phyloP scores from a whole-genome alignment of 2,113 vertebrate genomes.

The Anhinga anhinga region DNA sequence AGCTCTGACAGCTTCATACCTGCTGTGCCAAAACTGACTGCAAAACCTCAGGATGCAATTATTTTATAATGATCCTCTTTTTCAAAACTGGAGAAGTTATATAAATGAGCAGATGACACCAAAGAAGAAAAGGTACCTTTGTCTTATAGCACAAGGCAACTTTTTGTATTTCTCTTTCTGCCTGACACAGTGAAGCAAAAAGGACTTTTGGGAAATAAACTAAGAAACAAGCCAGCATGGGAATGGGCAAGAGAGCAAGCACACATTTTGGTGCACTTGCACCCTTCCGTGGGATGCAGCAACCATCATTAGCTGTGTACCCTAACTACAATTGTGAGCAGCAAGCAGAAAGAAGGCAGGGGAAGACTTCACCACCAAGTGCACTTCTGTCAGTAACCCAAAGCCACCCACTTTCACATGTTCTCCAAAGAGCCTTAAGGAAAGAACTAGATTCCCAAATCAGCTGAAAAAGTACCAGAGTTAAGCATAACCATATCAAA shows the following conservation, averaged over 20 bases:
- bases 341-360: not conserved
- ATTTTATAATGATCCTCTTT: not conserved
- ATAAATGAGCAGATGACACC: not conserved
- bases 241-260: fast-evolving
- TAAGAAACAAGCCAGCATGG: not conserved
- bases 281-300: not conserved
- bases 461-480: not conserved
- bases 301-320: not conserved
- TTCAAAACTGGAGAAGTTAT: not conserved
- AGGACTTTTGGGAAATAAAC: not conserved
- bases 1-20: not conserved
- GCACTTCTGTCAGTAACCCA: not conserved
- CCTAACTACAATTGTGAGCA: not conserved
- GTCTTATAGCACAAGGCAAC: not conserved
- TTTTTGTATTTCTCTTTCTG: not conserved
- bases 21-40: not conserved
- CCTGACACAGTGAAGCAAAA: not conserved
- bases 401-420: fast-evolving
- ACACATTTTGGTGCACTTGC: not conserved
- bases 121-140: not conserved
- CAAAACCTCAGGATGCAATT: not conserved
- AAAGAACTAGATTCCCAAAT: not conserved
- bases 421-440: not conserved
- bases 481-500: not conserved
- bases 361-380: not conserved